These are phyloP conservation scores for Hiodon tergisus DNA, from an alignment of 2,113 vertebrate species.

Conservation along the genomic window DNA sequence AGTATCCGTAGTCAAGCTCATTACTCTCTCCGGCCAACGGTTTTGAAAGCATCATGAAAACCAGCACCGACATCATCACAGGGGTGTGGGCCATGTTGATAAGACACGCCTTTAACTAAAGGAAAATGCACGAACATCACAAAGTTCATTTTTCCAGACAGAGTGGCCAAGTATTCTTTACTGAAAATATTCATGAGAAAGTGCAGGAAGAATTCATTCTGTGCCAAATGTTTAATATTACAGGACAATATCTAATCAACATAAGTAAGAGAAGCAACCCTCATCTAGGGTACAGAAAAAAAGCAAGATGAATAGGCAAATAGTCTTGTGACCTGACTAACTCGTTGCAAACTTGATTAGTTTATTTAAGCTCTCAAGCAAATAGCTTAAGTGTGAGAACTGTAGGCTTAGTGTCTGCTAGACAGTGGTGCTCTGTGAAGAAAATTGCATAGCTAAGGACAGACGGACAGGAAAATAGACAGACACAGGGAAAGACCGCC, in stretches of 20 bases:
- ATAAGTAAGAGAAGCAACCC: neutral
- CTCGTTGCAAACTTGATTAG: conserved; percentile 13
- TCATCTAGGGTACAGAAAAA: neutral
- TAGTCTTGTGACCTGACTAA: conserved; percentile 13
- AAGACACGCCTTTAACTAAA: conserved; percentile 13
- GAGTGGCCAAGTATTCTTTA: conserved; percentile 14
- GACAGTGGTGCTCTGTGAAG: neutral
- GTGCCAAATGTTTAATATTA: neutral
- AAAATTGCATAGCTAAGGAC: conserved; percentile 2
- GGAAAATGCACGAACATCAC: neutral
- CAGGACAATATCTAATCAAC: neutral
- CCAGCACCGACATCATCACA: conserved; percentile 46
- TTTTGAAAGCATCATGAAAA: conserved; percentile 45
- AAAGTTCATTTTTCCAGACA: neutral
- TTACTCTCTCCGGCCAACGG: conserved; percentile 48
- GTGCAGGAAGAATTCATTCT: neutral
- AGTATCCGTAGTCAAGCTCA: conserved; percentile 62
- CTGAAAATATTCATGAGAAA: neutral
- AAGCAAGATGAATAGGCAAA: neutral
- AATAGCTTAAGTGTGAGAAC: conserved; percentile 5
- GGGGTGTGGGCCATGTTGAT: conserved; percentile 41
- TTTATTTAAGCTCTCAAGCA: conserved; percentile 11
- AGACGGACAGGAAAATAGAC: conserved; percentile 2
- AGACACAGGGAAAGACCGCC: neutral
- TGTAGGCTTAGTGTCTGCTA: neutral